Evolutionary conservation across 92 coral and sea anemone species (phyloP).

Genomic region (Epizoanthus scotinus): DNA sequence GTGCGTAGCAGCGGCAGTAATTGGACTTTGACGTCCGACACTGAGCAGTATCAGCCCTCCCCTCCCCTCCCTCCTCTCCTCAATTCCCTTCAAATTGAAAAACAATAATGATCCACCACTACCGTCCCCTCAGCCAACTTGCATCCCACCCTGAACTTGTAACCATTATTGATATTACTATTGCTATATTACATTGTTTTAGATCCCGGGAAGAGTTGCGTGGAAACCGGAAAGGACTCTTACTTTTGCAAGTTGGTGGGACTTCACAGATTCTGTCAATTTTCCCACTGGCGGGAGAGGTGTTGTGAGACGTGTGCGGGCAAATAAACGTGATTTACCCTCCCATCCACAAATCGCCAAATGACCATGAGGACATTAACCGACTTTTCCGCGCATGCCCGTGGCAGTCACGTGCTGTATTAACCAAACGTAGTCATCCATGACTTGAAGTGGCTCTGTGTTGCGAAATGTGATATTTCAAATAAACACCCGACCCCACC

Average conservation of each 20-base stretch:
- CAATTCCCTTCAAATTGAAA: too few species aligned
- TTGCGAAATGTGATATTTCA: too few species aligned
- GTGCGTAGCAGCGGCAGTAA: too few species aligned
- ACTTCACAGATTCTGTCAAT: conserved; percentile 86
- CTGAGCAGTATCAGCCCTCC: too few species aligned
- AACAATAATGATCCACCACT: too few species aligned
- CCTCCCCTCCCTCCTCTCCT: too few species aligned
- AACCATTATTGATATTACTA: neutral
- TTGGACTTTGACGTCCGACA: too few species aligned
- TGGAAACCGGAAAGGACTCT: conserved; percentile 74
- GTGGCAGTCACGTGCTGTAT: neutral
- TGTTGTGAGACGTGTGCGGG: conserved; percentile 84
- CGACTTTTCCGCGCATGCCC: neutral
- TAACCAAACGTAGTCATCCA: neutral
- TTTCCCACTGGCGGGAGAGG: conserved; percentile 87
- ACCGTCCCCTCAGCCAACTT: too few species aligned
- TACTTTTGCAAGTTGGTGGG: conserved; percentile 92
- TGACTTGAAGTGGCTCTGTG: too few species aligned
- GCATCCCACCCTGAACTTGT: too few species aligned
- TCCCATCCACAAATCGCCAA: neutral
- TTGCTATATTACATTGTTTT: neutral
- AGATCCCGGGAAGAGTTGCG: conserved; percentile 60
- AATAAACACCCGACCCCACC: too few species aligned
- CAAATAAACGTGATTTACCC: conserved; percentile 15
- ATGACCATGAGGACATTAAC: neutral